Conservation (phyloP, 2,113 vertebrate genomes). For the Vanacampus margaritifer region DNA sequence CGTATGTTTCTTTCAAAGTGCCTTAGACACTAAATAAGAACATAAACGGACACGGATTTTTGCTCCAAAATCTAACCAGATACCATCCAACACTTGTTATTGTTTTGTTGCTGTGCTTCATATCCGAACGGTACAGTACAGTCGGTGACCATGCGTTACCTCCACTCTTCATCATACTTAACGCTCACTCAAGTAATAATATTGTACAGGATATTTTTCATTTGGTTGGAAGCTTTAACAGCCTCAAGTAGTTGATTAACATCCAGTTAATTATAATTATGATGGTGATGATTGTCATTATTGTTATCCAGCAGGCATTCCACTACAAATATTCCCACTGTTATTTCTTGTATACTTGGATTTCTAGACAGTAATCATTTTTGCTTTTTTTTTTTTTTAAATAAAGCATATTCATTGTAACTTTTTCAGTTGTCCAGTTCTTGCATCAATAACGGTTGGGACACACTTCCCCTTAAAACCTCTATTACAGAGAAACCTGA, state of each 20-base stretch:
- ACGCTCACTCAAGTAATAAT: conserved; percentile 1
- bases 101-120: conserved; percentile 75
- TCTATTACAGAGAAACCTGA: neutral
- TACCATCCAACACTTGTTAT: conserved; percentile 42
- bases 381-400: conserved; percentile 80
- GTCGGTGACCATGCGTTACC: conserved; percentile 14
- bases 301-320: conserved; percentile 77
- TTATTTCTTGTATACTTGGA: conserved; percentile 89
- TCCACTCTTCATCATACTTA: neutral
- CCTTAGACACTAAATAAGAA: conserved; percentile 96
- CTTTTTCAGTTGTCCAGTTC: conserved; percentile 11
- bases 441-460: neutral
- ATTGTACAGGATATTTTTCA: conserved; percentile 53
- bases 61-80: conserved; percentile 11
- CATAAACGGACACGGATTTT: conserved; percentile 51
- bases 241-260: conserved; percentile 66
- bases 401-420: conserved; percentile 97
- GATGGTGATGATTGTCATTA: conserved; percentile 12
- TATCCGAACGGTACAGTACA: conserved; percentile 58
- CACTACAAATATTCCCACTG: conserved; percentile 77
- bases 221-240: conserved; percentile 95
- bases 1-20: conserved; percentile 87
- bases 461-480: neutral
- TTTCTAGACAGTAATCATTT: conserved; percentile 87
- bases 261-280: conserved; percentile 51